A percentile compares a stretch with the other conserved stretches of the same genome.
Conservation (phyloP, 2,888 invertebrate genomes). For the Cotesia congregata region DNA sequence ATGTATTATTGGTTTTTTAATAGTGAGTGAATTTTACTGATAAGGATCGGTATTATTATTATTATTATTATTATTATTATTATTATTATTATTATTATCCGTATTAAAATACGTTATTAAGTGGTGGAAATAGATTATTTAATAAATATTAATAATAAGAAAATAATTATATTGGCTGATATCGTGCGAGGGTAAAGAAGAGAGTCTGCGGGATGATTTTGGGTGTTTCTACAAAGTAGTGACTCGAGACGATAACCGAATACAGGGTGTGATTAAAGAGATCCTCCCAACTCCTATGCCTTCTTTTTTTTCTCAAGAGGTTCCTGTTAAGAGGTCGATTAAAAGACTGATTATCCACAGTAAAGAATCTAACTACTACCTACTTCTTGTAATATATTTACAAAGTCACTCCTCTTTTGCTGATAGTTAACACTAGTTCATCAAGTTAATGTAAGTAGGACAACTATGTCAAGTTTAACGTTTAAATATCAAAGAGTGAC, state of each 20-base stretch:
- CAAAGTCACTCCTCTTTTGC: neutral
- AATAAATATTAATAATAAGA: constrained; percentile 27
- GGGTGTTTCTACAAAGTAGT: constrained; percentile 23
- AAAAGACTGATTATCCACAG: constrained; percentile 55
- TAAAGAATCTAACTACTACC: neutral
- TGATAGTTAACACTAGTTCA: neutral
- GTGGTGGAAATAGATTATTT: constrained; percentile 37
- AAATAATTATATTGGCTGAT: constrained; percentile 18
- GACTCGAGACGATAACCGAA: neutral
- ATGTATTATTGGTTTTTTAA: constrained; percentile 16
- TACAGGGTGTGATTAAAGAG: constrained; percentile 17
- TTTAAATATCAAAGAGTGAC: neutral
- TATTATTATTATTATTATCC: neutral
- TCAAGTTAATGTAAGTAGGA: neutral
- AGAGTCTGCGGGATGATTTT: constrained; percentile 11
- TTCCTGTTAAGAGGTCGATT: constrained; percentile 52
- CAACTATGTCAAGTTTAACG: neutral
- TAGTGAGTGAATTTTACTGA: constrained; percentile 5
- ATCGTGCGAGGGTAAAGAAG: constrained; percentile 41
- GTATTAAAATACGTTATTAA: constrained; percentile 7
- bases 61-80: too few relatives aligned
- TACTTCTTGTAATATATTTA: neutral
- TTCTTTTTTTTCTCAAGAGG: constrained; percentile 50
- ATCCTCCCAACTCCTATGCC: constrained; percentile 45
- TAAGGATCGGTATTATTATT: neutral